Evolutionary conservation across 2,113 vertebrate genomes (phyloP), one percentile per base, ranked within the genome.

Genomic region (Tiliqua scincoides): DNA sequence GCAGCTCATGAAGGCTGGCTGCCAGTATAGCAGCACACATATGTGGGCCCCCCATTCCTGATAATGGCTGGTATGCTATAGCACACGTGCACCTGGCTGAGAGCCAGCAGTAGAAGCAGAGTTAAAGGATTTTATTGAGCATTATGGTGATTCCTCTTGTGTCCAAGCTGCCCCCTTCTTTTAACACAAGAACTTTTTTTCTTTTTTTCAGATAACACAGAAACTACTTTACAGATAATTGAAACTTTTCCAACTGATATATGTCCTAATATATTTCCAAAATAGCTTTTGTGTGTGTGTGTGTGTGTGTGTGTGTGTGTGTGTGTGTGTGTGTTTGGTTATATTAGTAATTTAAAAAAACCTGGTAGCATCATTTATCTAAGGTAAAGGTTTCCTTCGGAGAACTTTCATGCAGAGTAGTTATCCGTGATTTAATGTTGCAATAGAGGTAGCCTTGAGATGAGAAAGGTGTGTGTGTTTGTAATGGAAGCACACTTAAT

Each of bases 361-460:
- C 32, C 88, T 88, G 35, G 87, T 15, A 65, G 80, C 75, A 35
- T 27, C 89, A 83, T 59, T 81, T 35, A 68, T 11, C 87, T 23
- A 79, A 72, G 59, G 48, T 57, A 27, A 27, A 15, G 27, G 35
- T 37, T 71, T 59, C 52, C 0, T 84, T 82, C 70, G 27, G 23
- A 79, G 77, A 85, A 3, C 57, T 83, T 89, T 90, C 37, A 82
- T 17, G 37, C 3, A 85, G 18, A 27, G 6, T 1, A 20, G 1
- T 20, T 3, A 57, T 54, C 79, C 0, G 52, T 63, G 76, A 59
- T 43, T 20, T n/a, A 89, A 74, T 76, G 87, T 72, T 30, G 40
- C 43, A 83, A 74, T 3, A 82, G 78, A 84, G 35, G 54, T n/a
- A 23, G 12, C 73, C 32, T 68, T 87, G 4, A 68, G n/a, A 73